Evolutionary conservation across 2,113 vertebrate genomes (phyloP), one percentile per base, ranked within the genome.

Genomic region (Eleginops maclovinus): DNA sequence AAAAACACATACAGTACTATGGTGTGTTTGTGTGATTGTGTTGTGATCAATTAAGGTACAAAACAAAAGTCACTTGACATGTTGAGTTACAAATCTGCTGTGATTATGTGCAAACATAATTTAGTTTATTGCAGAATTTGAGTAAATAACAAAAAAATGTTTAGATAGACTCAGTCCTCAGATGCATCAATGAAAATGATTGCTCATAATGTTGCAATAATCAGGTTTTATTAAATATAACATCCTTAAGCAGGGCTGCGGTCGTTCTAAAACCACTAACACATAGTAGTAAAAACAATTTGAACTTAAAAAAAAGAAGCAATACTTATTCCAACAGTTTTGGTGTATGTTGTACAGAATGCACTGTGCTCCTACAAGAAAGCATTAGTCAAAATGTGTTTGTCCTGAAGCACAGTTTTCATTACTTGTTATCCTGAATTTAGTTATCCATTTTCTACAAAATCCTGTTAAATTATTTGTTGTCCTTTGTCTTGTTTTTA

Each of bases 401-500:
- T 72, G 54, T 82, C 71, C 62, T 75, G 44, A 87, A 83, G 72
- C 84, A 82, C 59, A 51, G 40, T 80, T 86, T 61, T 79, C 51
- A 53, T 66, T 50, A 61, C 72, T 77, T 55, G 47, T 75, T 49
- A 22, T 67, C 59, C 16, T 66, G 40, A 76, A 65, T 71, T 63
- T 21, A 44, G 36, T 75, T 53, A 50, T 84, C 8, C 21, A 65
- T 81, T 91, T 92, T 91, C 60, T 88, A 90, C 89, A 88, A 65
- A 56, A 36, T 71, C 72, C 56, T 81, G 49, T 82, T 85, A 79
- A 88, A 74, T 77, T 78, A 85, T 85, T 76, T 79, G 44, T 88
- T 84, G 86, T 87, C 49, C 58, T 74, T 84, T 87, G 79, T 89
- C 41, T 85, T 87, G 87, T 83, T 86, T 81, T 69, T 88, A 82